phyloP scores from a whole-genome alignment of 2,113 vertebrate species.

The Xiphias gladius region DNA sequence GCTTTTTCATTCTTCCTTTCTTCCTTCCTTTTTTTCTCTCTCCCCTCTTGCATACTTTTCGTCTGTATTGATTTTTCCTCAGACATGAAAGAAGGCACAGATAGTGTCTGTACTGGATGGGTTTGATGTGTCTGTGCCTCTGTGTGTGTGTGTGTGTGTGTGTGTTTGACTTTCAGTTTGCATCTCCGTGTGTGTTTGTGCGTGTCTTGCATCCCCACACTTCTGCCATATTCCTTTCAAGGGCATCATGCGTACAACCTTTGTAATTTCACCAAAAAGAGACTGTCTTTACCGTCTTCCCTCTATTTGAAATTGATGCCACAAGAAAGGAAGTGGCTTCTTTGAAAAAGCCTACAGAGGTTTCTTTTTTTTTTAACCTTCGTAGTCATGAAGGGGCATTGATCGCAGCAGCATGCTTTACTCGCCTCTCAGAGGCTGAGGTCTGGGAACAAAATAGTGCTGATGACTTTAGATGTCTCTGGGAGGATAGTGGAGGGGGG shows the following conservation, averaged over 20 bases:
- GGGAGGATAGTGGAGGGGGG: not conserved
- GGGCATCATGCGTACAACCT: conserved; percentile 22
- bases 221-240: conserved; percentile 38
- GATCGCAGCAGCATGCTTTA: conserved; percentile 36
- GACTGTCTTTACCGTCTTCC: conserved; percentile 12
- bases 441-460: conserved; percentile 41
- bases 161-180: not conserved
- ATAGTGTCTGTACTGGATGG: conserved; percentile 17
- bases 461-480: conserved; percentile 37
- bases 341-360: conserved; percentile 49
- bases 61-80: conserved; percentile 64
- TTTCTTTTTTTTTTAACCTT: conserved; percentile 23
- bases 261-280: conserved; percentile 43
- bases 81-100: conserved; percentile 52
- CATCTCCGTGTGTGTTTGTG: not conserved
- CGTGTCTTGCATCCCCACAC: not conserved
- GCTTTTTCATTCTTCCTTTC: conserved; percentile 23
- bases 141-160: not conserved
- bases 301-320: conserved; percentile 46
- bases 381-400: conserved; percentile 32
- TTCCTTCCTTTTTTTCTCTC: conserved; percentile 11
- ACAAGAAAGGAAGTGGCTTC: conserved; percentile 41
- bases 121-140: conserved; percentile 23
- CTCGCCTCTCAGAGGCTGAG: conserved; percentile 14
- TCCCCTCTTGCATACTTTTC: conserved; percentile 54